Base-by-base conservation (phyloP, 2,113 vertebrate genomes). In the Rhea americana region DNA sequence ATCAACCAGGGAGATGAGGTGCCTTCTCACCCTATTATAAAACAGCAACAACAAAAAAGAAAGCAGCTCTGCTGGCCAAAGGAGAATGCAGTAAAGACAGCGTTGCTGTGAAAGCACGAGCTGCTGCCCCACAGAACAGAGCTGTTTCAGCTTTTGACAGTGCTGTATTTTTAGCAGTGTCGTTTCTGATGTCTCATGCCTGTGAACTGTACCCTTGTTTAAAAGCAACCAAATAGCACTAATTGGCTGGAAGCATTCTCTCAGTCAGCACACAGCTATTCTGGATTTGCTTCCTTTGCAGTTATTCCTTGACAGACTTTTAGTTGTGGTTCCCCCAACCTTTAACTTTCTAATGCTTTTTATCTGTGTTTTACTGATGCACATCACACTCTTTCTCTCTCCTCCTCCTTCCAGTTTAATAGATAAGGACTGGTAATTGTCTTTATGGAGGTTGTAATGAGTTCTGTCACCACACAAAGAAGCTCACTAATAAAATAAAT, bases 401-500 rank as follows among this genome's bases (percentile, higher is more conserved):
- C 88, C 67, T 70, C 83, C 84, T 83, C 73, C 86, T 91, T 91
- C 82, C 82, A 39, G 90, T 95, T 97, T 94, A 93, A 95, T 94
- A 97, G 97, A 97, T 97, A 96, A 97, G 95, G 91, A 85, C 75
- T 73, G 93, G 95, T 96, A 91, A 97, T 97, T 97, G 96, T 97
- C 97, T 97, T 97, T 97, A 96, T 96, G 95, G 93, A 93, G 92
- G 93, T 94, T 95, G 93, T 97, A 97, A 97, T 97, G 97, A 97
- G 95, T 92, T 97, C 95, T 97, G 96, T 97, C 97, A 97, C 95
- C 95, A 94, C 96, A 97, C 96, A 98, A 97, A 97, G 94, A 61
- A 94, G 94, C 95, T 96, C 92, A 82, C 96, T 97, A 97, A 97
- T 97, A 97, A 97, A 97, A 97, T 97, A 97, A 98, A 97, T 98